These are phyloP conservation scores for Morpho deidamia DNA, from an alignment of 2,888 invertebrate genomes.

Conservation along the genomic window DNA sequence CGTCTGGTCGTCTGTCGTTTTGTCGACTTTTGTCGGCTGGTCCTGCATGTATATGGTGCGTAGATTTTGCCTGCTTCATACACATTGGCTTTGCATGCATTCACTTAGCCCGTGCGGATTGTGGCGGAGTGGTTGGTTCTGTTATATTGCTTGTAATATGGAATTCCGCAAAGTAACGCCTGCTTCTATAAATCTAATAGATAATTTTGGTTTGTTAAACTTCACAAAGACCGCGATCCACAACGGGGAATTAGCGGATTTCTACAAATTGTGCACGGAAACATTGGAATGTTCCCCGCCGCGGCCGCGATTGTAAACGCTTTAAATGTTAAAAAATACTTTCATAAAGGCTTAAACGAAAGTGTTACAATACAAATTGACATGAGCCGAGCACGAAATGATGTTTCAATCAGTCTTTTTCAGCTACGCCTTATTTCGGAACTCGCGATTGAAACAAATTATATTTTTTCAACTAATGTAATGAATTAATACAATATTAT, in stretches of 20 bases:
- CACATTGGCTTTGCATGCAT: too few relatives aligned
- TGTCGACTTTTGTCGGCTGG: too few relatives aligned
- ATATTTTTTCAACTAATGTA: conserved; percentile 54
- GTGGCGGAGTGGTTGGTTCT: too few relatives aligned
- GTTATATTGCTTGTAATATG: too few relatives aligned
- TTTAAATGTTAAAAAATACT: neutral
- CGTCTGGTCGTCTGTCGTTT: too few relatives aligned
- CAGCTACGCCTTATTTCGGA: conserved; percentile 50
- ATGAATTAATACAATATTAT: conserved; percentile 66
- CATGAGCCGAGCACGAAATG: conserved; percentile 57
- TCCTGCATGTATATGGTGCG: too few relatives aligned
- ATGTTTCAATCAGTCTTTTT: conserved; percentile 72
- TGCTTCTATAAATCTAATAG: too few relatives aligned
- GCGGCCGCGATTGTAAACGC: neutral
- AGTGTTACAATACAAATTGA: conserved; percentile 49
- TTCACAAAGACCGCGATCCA: too few relatives aligned
- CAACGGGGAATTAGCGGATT: conserved; percentile 3
- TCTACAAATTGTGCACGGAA: neutral
- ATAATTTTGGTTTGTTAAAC: too few relatives aligned
- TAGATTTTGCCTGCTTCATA: too few relatives aligned
- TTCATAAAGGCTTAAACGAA: neutral
- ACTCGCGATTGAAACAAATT: conserved; percentile 58
- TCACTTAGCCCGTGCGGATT: too few relatives aligned
- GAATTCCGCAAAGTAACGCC: too few relatives aligned
- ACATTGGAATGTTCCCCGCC: conserved; percentile 21